Evolutionary conservation across 2,797 vertebrate species (phyloP), one percentile per base, ranked within the genome.

Genomic region (Jordanella pulchra): DNA sequence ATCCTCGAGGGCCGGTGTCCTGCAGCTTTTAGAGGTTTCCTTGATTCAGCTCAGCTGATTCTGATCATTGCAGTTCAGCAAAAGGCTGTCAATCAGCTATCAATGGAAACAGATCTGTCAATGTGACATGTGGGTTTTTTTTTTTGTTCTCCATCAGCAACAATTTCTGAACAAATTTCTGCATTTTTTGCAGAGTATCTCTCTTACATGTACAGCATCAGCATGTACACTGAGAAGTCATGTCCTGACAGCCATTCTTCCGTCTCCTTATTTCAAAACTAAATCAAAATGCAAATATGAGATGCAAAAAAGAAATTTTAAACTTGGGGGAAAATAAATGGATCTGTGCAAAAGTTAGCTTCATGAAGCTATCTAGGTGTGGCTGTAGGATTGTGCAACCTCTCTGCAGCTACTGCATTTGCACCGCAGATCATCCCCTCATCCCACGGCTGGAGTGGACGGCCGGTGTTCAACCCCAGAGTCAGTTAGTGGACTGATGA

Each of bases 401-500:
- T 93, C 90, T 89, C 86, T 94, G 92, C 91, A 91, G 91, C 87
- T 87, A 81, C 89, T 72, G 87, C 88, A 89, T 85, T 87, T 84
- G 73, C 84, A 87, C 89, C 84, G 78, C 89, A 89, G 90, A 84
- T 86, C 88, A 85, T 79, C 80, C 83, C 80, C 64, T 74, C 82
- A 82, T 78, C 81, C 80, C 84, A 78, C 65, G 85, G 72, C 78
- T 83, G 75, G 89, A 90, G 87, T 86, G 79, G 88, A 72, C 78
- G 67, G 82, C 85, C 86, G 80, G 89, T 83, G 79, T 53, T 77
- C 70, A 73, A 69, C 65, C 68, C 72, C 44, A 54, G 50, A 72
- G 65, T 66, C 77, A 67, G 65, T 71, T 58, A 32, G 77, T 21
- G 81, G 27, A 48, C 61, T 7, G 32, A 51, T 72, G 77, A 82